A percentile compares a stretch with the other conserved stretches of the same genome.
phyloP scores from a whole-genome alignment of 2,888 invertebrate species.

The Acanthopleura granulata region DNA sequence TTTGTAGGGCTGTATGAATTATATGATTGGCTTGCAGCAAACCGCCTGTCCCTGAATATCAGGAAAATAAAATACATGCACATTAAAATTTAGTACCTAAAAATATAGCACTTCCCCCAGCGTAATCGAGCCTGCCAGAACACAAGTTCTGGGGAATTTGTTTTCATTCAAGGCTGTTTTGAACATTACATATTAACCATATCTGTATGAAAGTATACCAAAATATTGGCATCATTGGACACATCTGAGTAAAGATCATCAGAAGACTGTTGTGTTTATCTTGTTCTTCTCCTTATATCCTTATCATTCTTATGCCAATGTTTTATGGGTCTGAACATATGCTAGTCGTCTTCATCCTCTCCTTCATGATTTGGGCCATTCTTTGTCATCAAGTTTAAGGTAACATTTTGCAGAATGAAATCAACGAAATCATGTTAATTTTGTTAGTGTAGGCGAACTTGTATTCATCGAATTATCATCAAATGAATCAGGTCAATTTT shows the following conservation, averaged over 20 bases:
- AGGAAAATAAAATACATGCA: slow-evolving; percentile 6
- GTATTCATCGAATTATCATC: too few relatives aligned
- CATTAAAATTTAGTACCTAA: neutral
- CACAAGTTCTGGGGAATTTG: neutral
- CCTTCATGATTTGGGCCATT: too few relatives aligned
- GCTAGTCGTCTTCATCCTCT: slow-evolving; percentile 1
- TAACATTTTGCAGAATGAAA: too few relatives aligned
- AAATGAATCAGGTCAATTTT: too few relatives aligned
- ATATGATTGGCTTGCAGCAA: too few relatives aligned
- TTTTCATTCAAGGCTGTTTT: neutral
- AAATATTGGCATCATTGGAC: neutral
- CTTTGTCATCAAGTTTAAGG: too few relatives aligned
- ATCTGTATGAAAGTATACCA: neutral
- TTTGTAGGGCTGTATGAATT: too few relatives aligned
- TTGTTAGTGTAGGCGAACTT: too few relatives aligned
- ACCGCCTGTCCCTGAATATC: neutral
- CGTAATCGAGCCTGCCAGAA: too few relatives aligned
- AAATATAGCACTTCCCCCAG: too few relatives aligned
- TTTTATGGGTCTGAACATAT: slow-evolving; percentile 9
- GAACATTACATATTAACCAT: neutral
- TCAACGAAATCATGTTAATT: too few relatives aligned
- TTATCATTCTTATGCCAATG: neutral
- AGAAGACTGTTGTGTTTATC: neutral
- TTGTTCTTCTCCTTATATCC: neutral
- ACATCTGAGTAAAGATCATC: neutral